These are phyloP conservation scores for Chaetogeoica ovagalla DNA, from an alignment of 2,888 invertebrate genomes.

Conservation along the genomic window DNA sequence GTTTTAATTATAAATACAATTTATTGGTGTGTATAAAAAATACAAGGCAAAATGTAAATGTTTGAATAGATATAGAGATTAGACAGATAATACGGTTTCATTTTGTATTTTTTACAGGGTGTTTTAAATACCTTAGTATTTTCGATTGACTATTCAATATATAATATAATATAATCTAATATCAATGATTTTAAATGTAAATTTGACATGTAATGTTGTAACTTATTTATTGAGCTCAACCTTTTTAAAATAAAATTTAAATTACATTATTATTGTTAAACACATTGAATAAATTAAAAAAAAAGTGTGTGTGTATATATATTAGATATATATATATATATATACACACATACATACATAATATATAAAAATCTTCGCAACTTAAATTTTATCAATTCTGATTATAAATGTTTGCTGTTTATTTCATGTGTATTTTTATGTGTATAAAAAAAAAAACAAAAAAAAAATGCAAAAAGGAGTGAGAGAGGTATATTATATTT, in stretches of 20 bases:
- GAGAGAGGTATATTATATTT: conserved; percentile 45
- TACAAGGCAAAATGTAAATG: background rate
- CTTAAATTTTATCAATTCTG: conserved; percentile 20
- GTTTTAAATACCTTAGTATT: background rate
- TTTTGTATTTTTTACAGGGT: conserved; percentile 18
- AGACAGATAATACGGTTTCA: background rate
- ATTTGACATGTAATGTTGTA: conserved; percentile 8
- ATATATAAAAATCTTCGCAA: conserved; percentile 11
- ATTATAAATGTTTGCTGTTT: conserved; percentile 27
- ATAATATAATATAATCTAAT: conserved; percentile 14
- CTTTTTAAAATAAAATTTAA: conserved; percentile 8
- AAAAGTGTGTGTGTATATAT: too few species aligned
- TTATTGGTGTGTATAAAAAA: conserved; percentile 20
- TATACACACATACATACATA: background rate
- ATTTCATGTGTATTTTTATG: conserved; percentile 18
- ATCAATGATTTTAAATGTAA: conserved; percentile 17
- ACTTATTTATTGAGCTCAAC: conserved; percentile 36
- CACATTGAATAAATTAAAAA: conserved; percentile 31
- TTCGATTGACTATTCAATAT: background rate
- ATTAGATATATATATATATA: too few species aligned
- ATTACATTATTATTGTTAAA: conserved; percentile 30
- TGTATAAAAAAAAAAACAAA: conserved; percentile 1
- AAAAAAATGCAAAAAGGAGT: conserved; percentile 16
- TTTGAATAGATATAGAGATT: background rate
- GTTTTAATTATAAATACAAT: conserved; percentile 14